A percentile compares a stretch with the other conserved stretches of the same genome.
Conservation (phyloP, 2,888 invertebrate species). For the Tholera decimalis region DNA sequence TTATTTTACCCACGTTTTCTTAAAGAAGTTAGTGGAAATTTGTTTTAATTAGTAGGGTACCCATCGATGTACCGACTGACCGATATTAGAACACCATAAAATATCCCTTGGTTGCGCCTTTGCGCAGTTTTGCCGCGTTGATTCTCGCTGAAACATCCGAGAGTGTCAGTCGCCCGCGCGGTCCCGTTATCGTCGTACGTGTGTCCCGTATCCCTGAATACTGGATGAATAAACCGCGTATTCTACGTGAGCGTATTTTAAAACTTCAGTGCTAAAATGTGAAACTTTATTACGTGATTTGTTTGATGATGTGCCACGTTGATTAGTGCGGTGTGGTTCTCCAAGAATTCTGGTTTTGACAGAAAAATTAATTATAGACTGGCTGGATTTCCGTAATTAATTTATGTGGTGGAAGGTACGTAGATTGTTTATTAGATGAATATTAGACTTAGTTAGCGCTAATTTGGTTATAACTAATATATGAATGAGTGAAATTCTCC, state of each 20-base stretch:
- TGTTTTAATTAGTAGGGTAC: conserved; percentile 45
- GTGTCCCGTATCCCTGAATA: conserved; percentile 39
- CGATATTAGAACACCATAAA: conserved; percentile 70
- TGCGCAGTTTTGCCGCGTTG: conserved; percentile 77
- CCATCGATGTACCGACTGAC: conserved; percentile 35
- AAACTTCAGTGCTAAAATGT: conserved; percentile 68
- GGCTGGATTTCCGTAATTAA: conserved; percentile 50
- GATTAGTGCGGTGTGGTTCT: conserved; percentile 56
- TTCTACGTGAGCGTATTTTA: conserved; percentile 53
- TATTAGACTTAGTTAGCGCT: conserved; percentile 20
- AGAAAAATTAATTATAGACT: conserved; percentile 44
- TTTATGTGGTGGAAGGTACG: conserved; percentile 55
- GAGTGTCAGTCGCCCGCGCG: conserved; percentile 75
- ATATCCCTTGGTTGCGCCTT: conserved; percentile 60
- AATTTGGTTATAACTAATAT: conserved; percentile 8
- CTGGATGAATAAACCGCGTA: conserved; percentile 56
- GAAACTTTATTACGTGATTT: conserved; percentile 62
- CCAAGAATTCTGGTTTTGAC: conserved; percentile 43
- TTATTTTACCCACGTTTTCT: neutral
- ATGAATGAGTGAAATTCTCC: conserved; percentile 23
- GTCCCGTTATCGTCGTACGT: conserved; percentile 54
- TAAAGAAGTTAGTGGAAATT: neutral
- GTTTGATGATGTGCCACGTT: conserved; percentile 55
- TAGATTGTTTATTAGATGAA: conserved; percentile 13
- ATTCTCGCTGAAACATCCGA: conserved; percentile 68